Base-by-base conservation (phyloP, 1,140 invertebrate genomes). In the Elysia chlorotica region DNA sequence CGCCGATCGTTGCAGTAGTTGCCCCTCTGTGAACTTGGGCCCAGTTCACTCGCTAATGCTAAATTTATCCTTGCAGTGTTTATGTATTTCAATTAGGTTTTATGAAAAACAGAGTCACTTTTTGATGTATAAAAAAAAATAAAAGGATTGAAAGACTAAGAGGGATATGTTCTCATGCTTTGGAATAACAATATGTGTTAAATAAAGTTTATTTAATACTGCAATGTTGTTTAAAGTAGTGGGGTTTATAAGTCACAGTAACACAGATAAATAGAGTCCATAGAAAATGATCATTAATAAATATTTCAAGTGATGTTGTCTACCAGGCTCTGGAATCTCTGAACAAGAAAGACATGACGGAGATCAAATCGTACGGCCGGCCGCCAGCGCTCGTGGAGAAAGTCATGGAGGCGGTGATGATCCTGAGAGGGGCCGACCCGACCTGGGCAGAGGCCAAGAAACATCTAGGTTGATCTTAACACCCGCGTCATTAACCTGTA, bases 381-480 rank as follows among this genome's bases (percentile, higher is more conserved):
- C 95, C 94, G 1, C 94, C 94, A 19, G 87, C 90, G 35, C 92
- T 94, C 82, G 94, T 96, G 0, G 93, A 95, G 87, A 93, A 95
- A 88, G 94, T 95, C 0, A 91, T 96, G 91, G 94, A 96, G 86
- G 93, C 94, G 25, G 93, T 96, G 0, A 93, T 95, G 90, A 94
- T 95, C 78, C 85, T 96, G 23, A 89, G 93, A 74, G 89, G 91
- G 72, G 89, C 89, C 71, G 94, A 95, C 73, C 92, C 94, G 10
- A 92, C 91, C 1, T 96, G 95, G 94, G 89, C 91, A 0, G 94
- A 95, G 88, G 91, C 94, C 0, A 96, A 96, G 83, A 90, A 92
- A 63, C 92, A 95, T 78, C 88, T 96, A 31, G 93, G 93, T 87
- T 73, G 77, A 76, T 72, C 23, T 30, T 59, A n/a, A n/a, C n/a